Conservation (phyloP, 2,797 vertebrate genomes). For the Pelochelys cantorii region DNA sequence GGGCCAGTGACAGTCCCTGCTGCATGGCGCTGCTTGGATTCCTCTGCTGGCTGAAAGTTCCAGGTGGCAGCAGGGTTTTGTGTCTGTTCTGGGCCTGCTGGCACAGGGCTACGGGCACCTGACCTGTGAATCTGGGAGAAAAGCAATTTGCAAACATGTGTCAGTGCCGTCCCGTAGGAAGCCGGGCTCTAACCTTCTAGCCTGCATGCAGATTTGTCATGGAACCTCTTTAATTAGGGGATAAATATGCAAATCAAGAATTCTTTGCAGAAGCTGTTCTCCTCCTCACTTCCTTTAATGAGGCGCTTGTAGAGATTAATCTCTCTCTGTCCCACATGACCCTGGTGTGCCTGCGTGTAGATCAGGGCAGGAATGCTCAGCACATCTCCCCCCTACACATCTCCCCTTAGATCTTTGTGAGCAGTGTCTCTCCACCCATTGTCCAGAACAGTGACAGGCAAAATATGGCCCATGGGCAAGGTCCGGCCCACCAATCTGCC, state of each 20-base stretch:
- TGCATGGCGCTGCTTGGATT: fast-evolving
- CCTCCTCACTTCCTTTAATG: conserved; percentile 72
- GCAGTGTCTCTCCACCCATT: not conserved
- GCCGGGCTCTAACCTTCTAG: conserved; percentile 69
- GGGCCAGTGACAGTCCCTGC: not conserved
- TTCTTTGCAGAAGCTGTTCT: conserved; percentile 71
- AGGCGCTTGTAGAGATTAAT: conserved; percentile 56
- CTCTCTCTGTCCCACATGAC: conserved; percentile 48
- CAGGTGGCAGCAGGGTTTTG: conserved; percentile 19
- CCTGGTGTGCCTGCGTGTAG: conserved; percentile 31
- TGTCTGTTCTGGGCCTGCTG: not conserved
- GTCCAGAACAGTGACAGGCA: too few relatives aligned
- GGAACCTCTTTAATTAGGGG: conserved; percentile 77
- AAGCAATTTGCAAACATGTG: conserved; percentile 65
- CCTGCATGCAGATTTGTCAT: conserved; percentile 67
- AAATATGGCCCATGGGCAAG: too few relatives aligned
- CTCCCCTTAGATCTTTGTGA: not conserved
- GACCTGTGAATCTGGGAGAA: not conserved
- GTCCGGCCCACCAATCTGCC: too few relatives aligned
- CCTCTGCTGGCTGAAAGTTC: not conserved
- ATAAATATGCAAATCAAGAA: conserved; percentile 81
- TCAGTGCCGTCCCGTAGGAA: conserved; percentile 42
- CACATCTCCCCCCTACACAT: not conserved
- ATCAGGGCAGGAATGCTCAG: not conserved
- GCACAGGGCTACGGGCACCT: not conserved